Evolutionary conservation across 2,113 vertebrate genomes (phyloP).

Genomic region (Lepus americanus): DNA sequence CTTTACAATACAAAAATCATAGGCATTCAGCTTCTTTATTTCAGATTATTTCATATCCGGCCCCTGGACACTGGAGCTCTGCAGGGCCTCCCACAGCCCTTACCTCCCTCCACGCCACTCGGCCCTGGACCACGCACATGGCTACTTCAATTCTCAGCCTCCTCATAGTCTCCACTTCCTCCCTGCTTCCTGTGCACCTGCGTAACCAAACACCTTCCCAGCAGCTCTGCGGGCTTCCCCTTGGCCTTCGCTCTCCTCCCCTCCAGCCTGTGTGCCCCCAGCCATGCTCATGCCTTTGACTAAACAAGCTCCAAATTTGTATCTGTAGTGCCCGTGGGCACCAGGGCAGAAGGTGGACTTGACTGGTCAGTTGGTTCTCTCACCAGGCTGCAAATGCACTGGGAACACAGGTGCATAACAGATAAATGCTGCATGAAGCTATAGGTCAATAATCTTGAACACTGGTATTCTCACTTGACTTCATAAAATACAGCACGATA

Average conservation of each 20-base stretch:
- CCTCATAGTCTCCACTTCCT: neutral
- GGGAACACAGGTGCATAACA: neutral
- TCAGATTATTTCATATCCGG: no score
- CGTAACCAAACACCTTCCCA: no score
- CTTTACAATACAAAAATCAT: neutral
- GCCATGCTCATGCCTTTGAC: no score
- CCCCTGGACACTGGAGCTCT: no score
- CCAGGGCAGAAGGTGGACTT: neutral
- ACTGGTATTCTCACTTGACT: neutral
- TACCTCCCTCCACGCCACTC: no score
- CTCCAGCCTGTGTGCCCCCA: no score
- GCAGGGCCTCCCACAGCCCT: neutral
- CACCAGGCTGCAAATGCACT: neutral
- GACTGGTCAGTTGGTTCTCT: neutral
- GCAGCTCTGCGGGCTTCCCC: neutral
- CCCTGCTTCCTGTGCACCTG: neutral
- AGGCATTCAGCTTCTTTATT: no score
- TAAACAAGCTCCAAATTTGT: no score
- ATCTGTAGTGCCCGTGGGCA: neutral
- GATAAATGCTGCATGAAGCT: neutral
- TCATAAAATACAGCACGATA: neutral
- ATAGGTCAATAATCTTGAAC: neutral
- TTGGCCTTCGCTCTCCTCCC: no score
- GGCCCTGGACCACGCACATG: neutral
- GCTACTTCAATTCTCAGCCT: no score